Evolutionary conservation across 2,888 invertebrate genomes (phyloP).

Genomic region (Euplexia lucipara): DNA sequence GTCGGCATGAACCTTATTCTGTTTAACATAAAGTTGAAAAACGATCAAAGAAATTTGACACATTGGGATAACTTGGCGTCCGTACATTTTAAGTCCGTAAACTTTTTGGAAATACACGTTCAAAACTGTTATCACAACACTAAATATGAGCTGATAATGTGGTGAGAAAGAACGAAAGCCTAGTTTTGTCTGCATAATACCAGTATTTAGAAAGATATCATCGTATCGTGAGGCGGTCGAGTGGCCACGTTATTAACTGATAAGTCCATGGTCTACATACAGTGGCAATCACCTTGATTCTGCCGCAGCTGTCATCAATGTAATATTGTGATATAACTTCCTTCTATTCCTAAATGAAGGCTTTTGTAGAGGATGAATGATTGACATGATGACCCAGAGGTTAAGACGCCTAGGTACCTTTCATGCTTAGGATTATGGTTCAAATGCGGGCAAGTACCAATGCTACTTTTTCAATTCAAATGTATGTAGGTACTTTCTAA

Average conservation of each 20-base stretch:
- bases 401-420: too few relatives aligned
- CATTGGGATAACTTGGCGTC: too few relatives aligned
- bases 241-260: conserved; percentile 56
- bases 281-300: conserved; percentile 43
- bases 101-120: not conserved
- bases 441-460: too few relatives aligned
- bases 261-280: conserved; percentile 29
- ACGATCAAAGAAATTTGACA: too few relatives aligned
- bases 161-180: conserved; percentile 14
- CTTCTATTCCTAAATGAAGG: not conserved
- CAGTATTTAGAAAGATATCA: conserved; percentile 35
- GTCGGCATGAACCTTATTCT: too few relatives aligned
- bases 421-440: too few relatives aligned
- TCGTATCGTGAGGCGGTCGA: conserved; percentile 40
- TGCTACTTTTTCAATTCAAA: too few relatives aligned
- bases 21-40: too few relatives aligned
- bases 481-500: too few relatives aligned
- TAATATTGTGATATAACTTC: conserved; percentile 3
- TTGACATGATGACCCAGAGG: too few relatives aligned
- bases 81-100: too few relatives aligned
- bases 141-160: not conserved
- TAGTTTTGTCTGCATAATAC: conserved; percentile 34
- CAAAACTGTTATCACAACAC: not conserved
- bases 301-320: not conserved
- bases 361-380: too few relatives aligned